These are phyloP conservation scores for Tupaia tana DNA, from an alignment of 2,113 vertebrate genomes.

Conservation along the genomic window DNA sequence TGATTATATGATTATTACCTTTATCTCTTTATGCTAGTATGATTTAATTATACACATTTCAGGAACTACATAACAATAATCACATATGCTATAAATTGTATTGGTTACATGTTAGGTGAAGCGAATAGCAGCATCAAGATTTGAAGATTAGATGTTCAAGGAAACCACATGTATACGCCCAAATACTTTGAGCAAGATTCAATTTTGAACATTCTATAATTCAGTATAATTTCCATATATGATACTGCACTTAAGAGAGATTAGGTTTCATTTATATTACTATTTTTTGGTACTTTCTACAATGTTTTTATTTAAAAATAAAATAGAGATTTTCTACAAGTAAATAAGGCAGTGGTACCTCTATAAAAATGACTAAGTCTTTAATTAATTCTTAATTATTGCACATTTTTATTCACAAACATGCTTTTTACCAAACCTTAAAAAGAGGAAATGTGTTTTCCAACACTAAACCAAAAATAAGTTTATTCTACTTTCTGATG, in stretches of 20 bases:
- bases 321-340: not conserved
- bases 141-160: not conserved
- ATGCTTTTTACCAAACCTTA: not conserved
- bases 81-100: not conserved
- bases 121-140: not conserved
- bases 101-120: not conserved
- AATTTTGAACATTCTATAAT: not conserved
- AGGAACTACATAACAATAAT: not conserved
- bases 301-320: conserved; percentile 37
- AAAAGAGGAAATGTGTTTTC: not conserved
- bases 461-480: not conserved
- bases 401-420: not conserved
- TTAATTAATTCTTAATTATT: not conserved
- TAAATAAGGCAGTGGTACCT: not conserved
- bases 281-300: not conserved
- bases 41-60: not conserved
- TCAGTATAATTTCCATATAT: not conserved
- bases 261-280: not conserved
- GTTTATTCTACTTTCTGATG: not conserved
- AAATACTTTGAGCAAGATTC: not conserved
- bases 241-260: not conserved
- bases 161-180: not conserved
- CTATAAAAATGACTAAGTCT: not conserved
- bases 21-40: not conserved
- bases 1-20: not conserved